Base-by-base conservation (phyloP, 2,113 vertebrate species). In the Semicossyphus pulcher region DNA sequence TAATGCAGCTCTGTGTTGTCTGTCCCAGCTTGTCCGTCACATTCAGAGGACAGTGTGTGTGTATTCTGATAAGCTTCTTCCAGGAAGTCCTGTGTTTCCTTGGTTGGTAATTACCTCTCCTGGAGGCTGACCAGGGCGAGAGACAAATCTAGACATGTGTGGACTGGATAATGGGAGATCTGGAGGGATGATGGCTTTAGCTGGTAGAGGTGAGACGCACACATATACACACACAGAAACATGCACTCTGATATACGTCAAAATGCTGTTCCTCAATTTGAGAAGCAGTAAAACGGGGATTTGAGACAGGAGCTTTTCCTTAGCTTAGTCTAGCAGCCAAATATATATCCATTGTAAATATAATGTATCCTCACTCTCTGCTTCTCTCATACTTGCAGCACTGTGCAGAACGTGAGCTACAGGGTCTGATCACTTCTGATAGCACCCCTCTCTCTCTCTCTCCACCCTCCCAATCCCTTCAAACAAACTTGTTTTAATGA, bases 401-500 rank as follows among this genome's bases (percentile, higher is more conserved):
- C 72, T 49, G 64, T 62, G 68, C 76, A 72, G 78, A 67, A 64
- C 74, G 67, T 78, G 37, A 64, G 63, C 45, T 34, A 45, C 52
- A 69, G 36, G 65, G 78, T 80, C 88, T 77, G 81, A 88, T 88
- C 86, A 73, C 64, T 44, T 84, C 58, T 79, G 82, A 88, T 83
- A 66, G 59, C 63, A 70, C 61, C 52, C 73, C 74, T 64, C 74
- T 66, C 76, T 61, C 75, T 72, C 76, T 64, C 83, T n/a, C 74
- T 81, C 65, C 79, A 70, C 81, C 68, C 62, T 52, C 10, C 58
- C 83, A 83, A 88, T 89, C 90, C 87, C 80, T 88, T 90, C 86
- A 92, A 91, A 92, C 88, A 88, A 90, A 88, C 90, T 83, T 66
- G 72, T 81, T 88, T 89, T 91, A 92, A 92, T 88, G 88, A 92